Conservation (phyloP, 92 coral and sea anemone species). For the Zoanthus sansibaricus region DNA sequence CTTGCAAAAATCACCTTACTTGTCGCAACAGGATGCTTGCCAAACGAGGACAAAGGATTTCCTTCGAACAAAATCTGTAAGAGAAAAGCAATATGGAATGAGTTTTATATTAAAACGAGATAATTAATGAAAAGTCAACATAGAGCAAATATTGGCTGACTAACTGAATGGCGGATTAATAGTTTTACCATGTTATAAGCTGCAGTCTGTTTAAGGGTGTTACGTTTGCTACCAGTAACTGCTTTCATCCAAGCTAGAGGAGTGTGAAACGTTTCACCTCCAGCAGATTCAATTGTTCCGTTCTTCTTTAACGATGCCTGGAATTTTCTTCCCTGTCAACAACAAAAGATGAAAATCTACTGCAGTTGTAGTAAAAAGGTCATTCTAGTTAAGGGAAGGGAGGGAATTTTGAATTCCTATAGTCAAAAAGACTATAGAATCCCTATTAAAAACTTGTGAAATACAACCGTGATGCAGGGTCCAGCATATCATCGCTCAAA, state of each 20-base stretch:
- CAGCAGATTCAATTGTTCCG: conserved; percentile 91
- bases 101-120: too few species aligned
- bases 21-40: conserved; percentile 18
- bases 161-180: neutral
- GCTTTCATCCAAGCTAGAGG: conserved; percentile 96
- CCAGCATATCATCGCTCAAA: too few species aligned
- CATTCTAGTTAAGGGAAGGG: neutral
- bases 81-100: neutral
- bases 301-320: conserved; percentile 81
- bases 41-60: conserved; percentile 70
- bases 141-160: too few species aligned
- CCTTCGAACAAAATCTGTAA: conserved; percentile 79
- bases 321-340: conserved; percentile 79
- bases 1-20: neutral
- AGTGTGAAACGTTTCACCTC: conserved; percentile 89
- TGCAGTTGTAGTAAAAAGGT: neutral
- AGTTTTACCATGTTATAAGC: conserved; percentile 86
- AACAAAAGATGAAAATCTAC: neutral
- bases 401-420: neutral
- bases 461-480: too few species aligned
- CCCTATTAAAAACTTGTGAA: too few species aligned
- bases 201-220: conserved; percentile 68
- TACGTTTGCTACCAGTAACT: conserved; percentile 86
- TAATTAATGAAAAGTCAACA: too few species aligned
- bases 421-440: too few species aligned